Evolutionary conservation across 2,888 invertebrate genomes (phyloP).

Genomic region (Macaria liturata): DNA sequence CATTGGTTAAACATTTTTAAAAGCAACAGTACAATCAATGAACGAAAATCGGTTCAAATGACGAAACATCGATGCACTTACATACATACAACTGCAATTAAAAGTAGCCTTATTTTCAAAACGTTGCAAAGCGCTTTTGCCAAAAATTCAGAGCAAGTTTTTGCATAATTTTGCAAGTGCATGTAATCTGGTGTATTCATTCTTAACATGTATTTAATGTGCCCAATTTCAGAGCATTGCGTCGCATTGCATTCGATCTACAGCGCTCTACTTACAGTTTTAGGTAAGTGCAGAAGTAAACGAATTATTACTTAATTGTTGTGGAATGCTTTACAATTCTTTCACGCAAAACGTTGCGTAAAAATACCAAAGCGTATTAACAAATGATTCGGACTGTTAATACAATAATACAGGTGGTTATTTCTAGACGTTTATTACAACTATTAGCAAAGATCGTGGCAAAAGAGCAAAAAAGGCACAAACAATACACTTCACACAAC

Average conservation of each 20-base stretch:
- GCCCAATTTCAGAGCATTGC: conserved; percentile 27
- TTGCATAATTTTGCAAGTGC: conserved; percentile 23
- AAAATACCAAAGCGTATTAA: neutral
- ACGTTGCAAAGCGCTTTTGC: conserved; percentile 13
- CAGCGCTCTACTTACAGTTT: conserved; percentile 31
- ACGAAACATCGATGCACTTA: no score
- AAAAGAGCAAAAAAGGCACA: no score
- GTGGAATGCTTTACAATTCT: conserved; percentile 17
- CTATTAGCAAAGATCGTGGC: no score
- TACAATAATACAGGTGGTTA: no score
- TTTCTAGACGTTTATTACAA: no score
- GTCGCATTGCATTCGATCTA: conserved; percentile 30
- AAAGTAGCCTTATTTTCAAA: no score
- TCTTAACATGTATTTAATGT: conserved; percentile 22
- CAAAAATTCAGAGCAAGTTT: conserved; percentile 10
- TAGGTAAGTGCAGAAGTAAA: conserved; percentile 26
- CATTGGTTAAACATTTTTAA: no score
- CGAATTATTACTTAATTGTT: conserved; percentile 25
- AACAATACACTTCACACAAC: no score
- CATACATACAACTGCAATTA: no score
- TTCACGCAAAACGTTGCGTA: conserved; percentile 1
- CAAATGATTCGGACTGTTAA: no score
- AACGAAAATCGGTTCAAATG: no score
- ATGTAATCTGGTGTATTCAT: conserved; percentile 21
- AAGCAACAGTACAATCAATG: no score